These are phyloP conservation scores for Papio anubis DNA, from an alignment of 2,113 vertebrate genomes.

Conservation along the genomic window DNA sequence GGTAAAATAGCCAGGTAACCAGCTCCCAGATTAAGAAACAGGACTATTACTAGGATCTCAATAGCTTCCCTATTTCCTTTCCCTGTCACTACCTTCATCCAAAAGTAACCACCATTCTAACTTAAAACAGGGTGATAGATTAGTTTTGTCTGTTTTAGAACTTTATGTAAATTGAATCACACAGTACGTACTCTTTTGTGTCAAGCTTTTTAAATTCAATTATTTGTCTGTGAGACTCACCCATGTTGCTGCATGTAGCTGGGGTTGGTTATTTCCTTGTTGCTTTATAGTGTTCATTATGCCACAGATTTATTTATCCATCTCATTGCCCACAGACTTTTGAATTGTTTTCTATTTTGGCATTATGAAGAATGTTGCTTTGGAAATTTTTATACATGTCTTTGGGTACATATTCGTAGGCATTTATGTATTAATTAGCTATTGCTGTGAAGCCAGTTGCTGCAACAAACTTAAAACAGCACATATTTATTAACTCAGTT, in stretches of 20 bases:
- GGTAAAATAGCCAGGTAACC: neutral
- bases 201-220: neutral
- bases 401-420: neutral
- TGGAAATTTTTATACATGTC: neutral
- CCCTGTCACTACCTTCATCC: neutral
- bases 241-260: neutral
- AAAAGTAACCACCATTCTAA: neutral
- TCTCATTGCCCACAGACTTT: neutral
- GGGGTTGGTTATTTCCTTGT: neutral
- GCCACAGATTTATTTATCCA: neutral
- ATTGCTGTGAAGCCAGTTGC: neutral
- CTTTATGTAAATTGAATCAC: neutral
- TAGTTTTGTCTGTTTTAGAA: neutral
- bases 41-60: neutral
- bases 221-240: neutral
- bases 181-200: neutral
- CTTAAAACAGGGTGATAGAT: neutral
- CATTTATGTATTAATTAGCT: neutral
- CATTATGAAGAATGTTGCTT: constrained; percentile 3
- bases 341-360: neutral
- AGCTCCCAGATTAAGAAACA: neutral
- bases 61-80: neutral
- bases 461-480: neutral
- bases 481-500: neutral
- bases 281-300: neutral